These are phyloP conservation scores for Sebastiscus albofasciatus DNA, from an alignment of 2,797 vertebrate species.

Conservation along the genomic window DNA sequence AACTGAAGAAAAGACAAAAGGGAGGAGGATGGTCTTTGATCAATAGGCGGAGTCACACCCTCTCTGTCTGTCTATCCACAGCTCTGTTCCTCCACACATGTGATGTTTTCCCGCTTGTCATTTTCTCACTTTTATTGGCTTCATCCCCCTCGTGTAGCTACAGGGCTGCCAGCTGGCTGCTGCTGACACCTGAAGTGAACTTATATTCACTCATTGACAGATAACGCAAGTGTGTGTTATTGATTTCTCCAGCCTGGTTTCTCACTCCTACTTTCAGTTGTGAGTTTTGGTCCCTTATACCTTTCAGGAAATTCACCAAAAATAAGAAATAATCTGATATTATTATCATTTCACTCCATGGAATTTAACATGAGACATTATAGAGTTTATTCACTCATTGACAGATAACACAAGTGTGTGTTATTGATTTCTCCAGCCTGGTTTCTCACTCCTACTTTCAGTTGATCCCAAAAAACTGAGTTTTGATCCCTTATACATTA, in stretches of 20 bases:
- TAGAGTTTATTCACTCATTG: background rate
- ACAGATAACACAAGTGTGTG: background rate
- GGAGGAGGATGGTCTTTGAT: conserved; percentile 78
- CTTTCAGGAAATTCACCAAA: background rate
- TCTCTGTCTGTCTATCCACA: conserved; percentile 13
- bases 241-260: background rate
- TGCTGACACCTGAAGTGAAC: background rate
- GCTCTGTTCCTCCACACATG: conserved; percentile 49
- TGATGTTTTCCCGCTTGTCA: conserved; percentile 42
- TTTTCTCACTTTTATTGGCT: conserved; percentile 49
- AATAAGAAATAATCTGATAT: background rate
- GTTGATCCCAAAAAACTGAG: background rate
- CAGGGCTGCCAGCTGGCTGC: conserved; percentile 1
- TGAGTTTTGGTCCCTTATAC: background rate
- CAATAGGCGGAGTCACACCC: conserved; percentile 79
- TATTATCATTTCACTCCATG: background rate
- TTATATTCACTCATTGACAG: background rate
- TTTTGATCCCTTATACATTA: background rate
- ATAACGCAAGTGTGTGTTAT: background rate
- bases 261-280: background rate
- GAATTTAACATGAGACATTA: background rate
- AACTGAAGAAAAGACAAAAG: conserved; percentile 74
- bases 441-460: background rate
- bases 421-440: background rate
- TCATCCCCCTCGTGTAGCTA: background rate